phyloP scores from a whole-genome alignment of 2,797 vertebrate genomes.

The Melanotaenia maccullochi region DNA sequence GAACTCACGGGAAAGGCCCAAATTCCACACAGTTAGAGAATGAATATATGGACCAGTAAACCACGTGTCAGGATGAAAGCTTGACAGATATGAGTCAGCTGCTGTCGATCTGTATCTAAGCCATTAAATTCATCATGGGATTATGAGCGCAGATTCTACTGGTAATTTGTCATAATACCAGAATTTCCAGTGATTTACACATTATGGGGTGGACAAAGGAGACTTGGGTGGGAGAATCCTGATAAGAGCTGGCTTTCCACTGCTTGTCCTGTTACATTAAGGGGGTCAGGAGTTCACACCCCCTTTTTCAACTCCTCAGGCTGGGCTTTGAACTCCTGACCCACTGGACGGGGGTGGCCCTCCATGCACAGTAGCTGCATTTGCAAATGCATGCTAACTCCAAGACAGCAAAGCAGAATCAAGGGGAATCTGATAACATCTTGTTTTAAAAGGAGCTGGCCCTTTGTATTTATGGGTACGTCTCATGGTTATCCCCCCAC shows the following conservation, averaged over 20 bases:
- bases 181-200: constrained; percentile 28
- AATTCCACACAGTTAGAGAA: constrained; percentile 74
- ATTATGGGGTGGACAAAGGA: constrained; percentile 14
- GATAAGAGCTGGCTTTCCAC: constrained; percentile 61
- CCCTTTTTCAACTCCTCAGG: constrained; percentile 72
- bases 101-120: constrained; percentile 27
- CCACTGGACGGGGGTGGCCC: constrained; percentile 44
- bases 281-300: constrained; percentile 76
- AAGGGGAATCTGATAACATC: constrained; percentile 75
- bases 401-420: constrained; percentile 75
- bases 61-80: constrained; percentile 40
- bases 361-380: constrained; percentile 80
- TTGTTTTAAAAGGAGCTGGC: constrained; percentile 72
- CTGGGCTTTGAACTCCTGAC: constrained; percentile 81
- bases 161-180: constrained; percentile 3
- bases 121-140: constrained; percentile 16
- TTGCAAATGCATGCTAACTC: constrained; percentile 82
- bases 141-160: constrained; percentile 7
- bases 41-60: constrained; percentile 39
- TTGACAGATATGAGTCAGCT: constrained; percentile 47
- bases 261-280: constrained; percentile 70
- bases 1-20: constrained; percentile 68
- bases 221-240: constrained; percentile 57
- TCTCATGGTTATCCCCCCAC: constrained; percentile 66
- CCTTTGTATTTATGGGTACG: constrained; percentile 81